Evolutionary conservation across 2,113 vertebrate genomes (phyloP).

Genomic region (Silurus asotus): DNA sequence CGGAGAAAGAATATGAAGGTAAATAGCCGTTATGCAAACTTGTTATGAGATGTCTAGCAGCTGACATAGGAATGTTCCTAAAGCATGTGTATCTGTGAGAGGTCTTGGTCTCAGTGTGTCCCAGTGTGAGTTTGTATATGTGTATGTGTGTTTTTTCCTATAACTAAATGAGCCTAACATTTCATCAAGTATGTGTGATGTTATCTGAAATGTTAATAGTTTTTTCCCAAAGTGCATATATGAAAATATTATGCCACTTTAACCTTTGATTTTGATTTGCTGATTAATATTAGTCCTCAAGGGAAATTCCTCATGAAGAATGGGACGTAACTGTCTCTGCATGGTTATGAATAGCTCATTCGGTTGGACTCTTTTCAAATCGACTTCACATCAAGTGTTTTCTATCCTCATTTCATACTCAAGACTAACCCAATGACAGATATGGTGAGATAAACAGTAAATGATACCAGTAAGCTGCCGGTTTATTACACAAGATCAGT

Average conservation of each 20-base stretch:
- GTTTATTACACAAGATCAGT: neutral
- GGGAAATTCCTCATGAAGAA: constrained; percentile 20
- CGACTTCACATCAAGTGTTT: neutral
- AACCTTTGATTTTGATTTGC: neutral
- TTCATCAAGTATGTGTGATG: neutral
- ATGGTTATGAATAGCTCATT: constrained; percentile 27
- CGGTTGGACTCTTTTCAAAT: neutral
- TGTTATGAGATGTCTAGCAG: constrained; percentile 7
- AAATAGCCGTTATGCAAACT: neutral
- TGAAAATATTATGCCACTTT: neutral
- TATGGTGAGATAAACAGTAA: neutral
- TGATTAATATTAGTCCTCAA: constrained; percentile 25
- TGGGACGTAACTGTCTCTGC: neutral
- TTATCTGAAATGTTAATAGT: neutral
- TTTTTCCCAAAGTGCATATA: neutral
- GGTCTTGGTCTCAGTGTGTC: neutral
- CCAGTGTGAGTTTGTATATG: neutral
- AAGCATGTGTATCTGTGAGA: neutral
- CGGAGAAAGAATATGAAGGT: constrained; percentile 4
- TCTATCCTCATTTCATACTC: neutral
- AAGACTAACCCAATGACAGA: neutral
- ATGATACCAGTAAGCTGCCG: neutral
- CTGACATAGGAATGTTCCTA: neutral
- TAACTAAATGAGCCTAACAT: neutral
- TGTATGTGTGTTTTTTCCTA: neutral